Base-by-base conservation (phyloP, 2,888 invertebrate species). In the Eupeodes latifasciatus region DNA sequence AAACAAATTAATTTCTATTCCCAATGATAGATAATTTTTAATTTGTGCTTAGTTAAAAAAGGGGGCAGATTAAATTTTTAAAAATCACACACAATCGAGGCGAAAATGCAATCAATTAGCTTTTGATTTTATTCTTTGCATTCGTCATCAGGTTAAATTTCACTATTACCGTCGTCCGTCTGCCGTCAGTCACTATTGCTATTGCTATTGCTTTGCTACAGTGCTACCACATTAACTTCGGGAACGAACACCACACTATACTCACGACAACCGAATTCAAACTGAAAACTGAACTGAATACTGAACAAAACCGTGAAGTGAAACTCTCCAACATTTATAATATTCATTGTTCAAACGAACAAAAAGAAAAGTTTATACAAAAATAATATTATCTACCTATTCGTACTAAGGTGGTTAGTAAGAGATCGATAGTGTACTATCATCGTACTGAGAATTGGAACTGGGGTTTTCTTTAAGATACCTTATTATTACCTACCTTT, bases 111-210 rank as follows among this genome's bases (percentile, higher is more conserved):
- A 84, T 64, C 72, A 87, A 80, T 83, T 61, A 80, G 72, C 57
- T 71, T 59, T 40, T 76, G 71, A 57, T 83, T 83, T 44, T 76
- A 55, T 76, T 74, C 80, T 81, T 84, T 81, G 85, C 78, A 85
- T 85, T 88, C 88, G 88, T 88, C 88, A 88, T 88, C 81, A 72
- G 78, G 67, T 71, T 53, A 71, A 87, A 74, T 85, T 85, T 84
- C 85, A 88, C 88, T 81, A 80, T 88, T 81, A 75, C 85, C 55
- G 69, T 78, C 27, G 27, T 27, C 27, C 27, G 27, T 27, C 27
- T 27, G 27, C 36, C 40, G 40, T 40, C 40, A 61, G 11, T 40
- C 67, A 55, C 57, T 51, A 67, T 59, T 4, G 10, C 27, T 27
- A 27, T 27, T 27, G 27, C 27, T 27, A 27, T 27, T 27, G 27